Percentiles rank a stretch among this genome's conserved stretches.
These are phyloP conservation scores for Orthonevra nobilis DNA, from an alignment of 2,888 invertebrate genomes.

Conservation along the genomic window DNA sequence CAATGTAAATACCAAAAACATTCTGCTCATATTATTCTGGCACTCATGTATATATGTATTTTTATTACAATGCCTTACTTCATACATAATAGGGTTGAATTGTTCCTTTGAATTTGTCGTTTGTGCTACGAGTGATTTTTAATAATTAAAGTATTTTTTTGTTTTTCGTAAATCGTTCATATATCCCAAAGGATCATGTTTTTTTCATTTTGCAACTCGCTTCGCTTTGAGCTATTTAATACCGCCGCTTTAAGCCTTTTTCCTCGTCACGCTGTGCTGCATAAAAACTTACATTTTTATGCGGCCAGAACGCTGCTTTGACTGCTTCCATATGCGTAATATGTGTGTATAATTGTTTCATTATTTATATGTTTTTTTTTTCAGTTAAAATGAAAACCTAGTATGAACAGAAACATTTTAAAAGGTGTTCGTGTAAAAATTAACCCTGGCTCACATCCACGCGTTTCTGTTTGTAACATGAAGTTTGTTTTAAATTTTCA, in stretches of 20 bases:
- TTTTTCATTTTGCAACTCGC: slow-evolving; percentile 18
- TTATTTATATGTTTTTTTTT: too few relatives aligned
- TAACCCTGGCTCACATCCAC: slow-evolving; percentile 19
- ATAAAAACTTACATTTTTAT: too few relatives aligned
- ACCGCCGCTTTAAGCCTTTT: slow-evolving; percentile 4
- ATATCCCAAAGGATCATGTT: background rate
- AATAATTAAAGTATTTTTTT: slow-evolving; percentile 19
- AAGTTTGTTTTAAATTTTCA: slow-evolving; percentile 48
- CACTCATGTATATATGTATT: background rate
- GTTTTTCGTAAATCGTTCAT: background rate
- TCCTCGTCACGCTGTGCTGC: too few relatives aligned
- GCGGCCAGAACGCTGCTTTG: too few relatives aligned
- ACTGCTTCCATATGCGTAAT: too few relatives aligned
- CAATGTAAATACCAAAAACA: slow-evolving; percentile 46
- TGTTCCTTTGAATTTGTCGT: slow-evolving; percentile 18
- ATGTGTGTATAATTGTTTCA: too few relatives aligned
- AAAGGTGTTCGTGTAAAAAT: slow-evolving; percentile 1
- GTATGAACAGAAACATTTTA: background rate
- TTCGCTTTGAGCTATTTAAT: slow-evolving; percentile 26
- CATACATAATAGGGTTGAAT: background rate
- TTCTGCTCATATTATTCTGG: too few relatives aligned
- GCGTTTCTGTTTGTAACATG: too few relatives aligned
- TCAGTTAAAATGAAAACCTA: too few relatives aligned
- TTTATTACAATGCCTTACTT: background rate
- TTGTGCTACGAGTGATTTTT: slow-evolving; percentile 26